phyloP scores from a whole-genome alignment of 2,113 vertebrate genomes.

The Passer domesticus region DNA sequence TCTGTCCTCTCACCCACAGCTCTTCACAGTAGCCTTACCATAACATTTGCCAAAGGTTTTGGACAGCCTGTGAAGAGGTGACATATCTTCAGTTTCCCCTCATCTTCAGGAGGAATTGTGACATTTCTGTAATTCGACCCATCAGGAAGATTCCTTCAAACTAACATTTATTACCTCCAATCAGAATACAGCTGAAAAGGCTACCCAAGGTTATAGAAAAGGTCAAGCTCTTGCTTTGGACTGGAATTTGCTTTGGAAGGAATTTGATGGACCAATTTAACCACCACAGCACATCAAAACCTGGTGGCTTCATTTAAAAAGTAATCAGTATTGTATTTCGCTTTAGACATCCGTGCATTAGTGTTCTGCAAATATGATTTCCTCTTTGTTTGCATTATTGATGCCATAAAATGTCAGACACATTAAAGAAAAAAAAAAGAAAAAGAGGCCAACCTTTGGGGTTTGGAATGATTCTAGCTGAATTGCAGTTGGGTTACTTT shows the following conservation, averaged over 20 bases:
- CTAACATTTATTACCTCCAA: neutral
- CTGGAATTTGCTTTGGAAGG: slow-evolving; percentile 55
- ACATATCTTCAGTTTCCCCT: neutral
- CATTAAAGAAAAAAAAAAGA: slow-evolving; percentile 52
- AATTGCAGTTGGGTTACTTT: slow-evolving; percentile 49
- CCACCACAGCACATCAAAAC: slow-evolving; percentile 51
- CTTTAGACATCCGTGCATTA: slow-evolving; percentile 64
- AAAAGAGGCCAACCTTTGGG: slow-evolving; percentile 46
- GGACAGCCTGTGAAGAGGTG: neutral
- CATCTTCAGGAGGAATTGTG: neutral
- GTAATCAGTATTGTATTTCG: slow-evolving; percentile 61
- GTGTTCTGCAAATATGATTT: slow-evolving; percentile 60
- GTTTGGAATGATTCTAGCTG: slow-evolving; percentile 56
- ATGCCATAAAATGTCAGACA: slow-evolving; percentile 71
- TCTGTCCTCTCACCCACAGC: neutral
- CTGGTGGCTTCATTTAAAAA: slow-evolving; percentile 69
- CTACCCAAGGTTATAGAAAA: slow-evolving; percentile 50
- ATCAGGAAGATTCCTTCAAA: slow-evolving; percentile 4
- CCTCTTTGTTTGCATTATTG: slow-evolving; percentile 69
- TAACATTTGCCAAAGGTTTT: neutral
- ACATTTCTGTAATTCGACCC: slow-evolving; percentile 5
- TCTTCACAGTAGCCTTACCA: neutral
- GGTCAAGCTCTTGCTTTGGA: slow-evolving; percentile 37
- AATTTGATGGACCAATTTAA: slow-evolving; percentile 55
- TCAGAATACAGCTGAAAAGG: slow-evolving; percentile 35